These are phyloP conservation scores for Rhinogobius similis DNA, from an alignment of 2,113 vertebrate species.

Conservation along the genomic window DNA sequence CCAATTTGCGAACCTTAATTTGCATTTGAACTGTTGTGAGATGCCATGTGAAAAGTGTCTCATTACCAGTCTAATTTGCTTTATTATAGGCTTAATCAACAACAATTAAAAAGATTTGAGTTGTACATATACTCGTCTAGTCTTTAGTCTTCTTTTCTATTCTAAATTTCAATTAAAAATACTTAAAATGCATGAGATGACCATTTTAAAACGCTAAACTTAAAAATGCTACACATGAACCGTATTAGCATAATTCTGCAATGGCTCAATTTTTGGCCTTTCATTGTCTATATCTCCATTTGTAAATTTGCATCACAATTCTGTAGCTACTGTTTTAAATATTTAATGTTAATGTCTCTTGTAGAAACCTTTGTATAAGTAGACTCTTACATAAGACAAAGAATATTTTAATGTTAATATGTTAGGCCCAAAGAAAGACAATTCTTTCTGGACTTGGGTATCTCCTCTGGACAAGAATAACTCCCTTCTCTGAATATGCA, in stretches of 20 bases:
- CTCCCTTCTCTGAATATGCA: too few species aligned
- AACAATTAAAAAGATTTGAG: too few species aligned
- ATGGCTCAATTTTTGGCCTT: not conserved
- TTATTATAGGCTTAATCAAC: not conserved
- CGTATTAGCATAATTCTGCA: not conserved
- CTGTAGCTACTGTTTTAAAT: not conserved
- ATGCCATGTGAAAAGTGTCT: not conserved
- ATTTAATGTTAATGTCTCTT: not conserved
- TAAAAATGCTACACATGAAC: not conserved
- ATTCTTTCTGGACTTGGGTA: conserved; percentile 11
- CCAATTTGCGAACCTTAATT: not conserved
- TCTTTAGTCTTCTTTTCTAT: too few species aligned
- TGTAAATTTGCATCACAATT: not conserved
- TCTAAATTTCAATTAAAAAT: not conserved
- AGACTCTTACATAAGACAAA: not conserved
- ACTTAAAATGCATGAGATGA: not conserved
- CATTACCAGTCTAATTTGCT: too few species aligned
- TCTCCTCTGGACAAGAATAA: too few species aligned
- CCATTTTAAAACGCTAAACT: not conserved
- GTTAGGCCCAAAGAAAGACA: not conserved
- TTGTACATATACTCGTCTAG: too few species aligned
- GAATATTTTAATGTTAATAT: not conserved
- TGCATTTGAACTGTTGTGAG: not conserved
- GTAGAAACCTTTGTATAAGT: not conserved
- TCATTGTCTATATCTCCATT: conserved; percentile 2